phyloP scores from a whole-genome alignment of 2,797 vertebrate species.

The Tenualosa thibaudeaui region DNA sequence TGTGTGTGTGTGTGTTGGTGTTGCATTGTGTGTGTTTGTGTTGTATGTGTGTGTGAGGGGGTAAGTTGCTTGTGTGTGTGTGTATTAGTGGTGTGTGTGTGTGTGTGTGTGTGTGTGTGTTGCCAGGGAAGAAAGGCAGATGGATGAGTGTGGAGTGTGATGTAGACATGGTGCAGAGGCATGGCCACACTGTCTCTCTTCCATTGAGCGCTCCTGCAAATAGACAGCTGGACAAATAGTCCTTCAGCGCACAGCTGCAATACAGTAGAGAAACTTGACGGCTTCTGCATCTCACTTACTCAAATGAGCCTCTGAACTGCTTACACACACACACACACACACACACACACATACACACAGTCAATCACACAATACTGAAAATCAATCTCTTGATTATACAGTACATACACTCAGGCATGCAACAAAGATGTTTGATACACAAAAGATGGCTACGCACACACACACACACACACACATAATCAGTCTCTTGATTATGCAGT shows the following conservation, averaged over 20 bases:
- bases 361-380: too few species aligned
- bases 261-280: neutral
- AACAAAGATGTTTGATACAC: too few species aligned
- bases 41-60: too few species aligned
- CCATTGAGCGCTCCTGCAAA: neutral
- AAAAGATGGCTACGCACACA: too few species aligned
- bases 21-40: too few species aligned
- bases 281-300: neutral
- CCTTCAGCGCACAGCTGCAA: neutral
- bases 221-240: constrained; percentile 20
- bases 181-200: neutral
- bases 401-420: neutral
- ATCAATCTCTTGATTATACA: too few species aligned
- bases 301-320: neutral
- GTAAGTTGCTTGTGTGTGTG: too few species aligned
- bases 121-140: neutral
- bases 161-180: neutral
- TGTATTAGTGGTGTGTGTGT: neutral
- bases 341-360: neutral
- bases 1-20: too few species aligned
- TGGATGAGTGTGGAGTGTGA: neutral
- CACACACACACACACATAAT: neutral
- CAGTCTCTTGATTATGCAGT: neutral
- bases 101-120: too few species aligned
- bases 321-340: neutral